These are phyloP conservation scores for Sceliomorpha sp. DNA, from an alignment of 2,888 invertebrate species.

Conservation along the genomic window DNA sequence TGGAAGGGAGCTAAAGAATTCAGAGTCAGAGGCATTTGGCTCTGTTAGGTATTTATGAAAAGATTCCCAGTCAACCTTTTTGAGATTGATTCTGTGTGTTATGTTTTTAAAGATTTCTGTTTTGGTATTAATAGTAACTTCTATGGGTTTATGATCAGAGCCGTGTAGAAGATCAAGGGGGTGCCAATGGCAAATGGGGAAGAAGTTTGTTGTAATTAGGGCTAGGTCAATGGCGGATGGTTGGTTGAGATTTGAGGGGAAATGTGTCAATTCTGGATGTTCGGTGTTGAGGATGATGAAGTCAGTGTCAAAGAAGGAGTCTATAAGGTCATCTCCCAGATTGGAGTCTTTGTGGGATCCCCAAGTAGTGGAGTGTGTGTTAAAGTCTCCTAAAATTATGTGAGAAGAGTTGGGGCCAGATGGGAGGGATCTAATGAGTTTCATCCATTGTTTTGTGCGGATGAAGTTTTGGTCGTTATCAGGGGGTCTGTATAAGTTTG, in stretches of 20 bases:
- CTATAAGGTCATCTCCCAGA: not conserved
- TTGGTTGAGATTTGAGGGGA: not conserved
- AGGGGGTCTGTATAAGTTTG: not conserved
- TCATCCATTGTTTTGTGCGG: not conserved
- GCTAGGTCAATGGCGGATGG: not conserved
- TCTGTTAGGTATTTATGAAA: not conserved
- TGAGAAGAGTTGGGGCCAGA: not conserved
- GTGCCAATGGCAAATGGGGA: not conserved
- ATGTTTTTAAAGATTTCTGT: not conserved
- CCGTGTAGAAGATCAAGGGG: not conserved
- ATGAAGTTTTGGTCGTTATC: not conserved
- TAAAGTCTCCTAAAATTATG: not conserved
- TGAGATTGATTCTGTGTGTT: not conserved
- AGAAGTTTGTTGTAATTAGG: not conserved
- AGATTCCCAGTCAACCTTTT: not conserved
- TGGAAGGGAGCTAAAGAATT: no score
- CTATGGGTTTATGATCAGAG: not conserved
- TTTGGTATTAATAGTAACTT: not conserved
- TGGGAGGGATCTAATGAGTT: not conserved
- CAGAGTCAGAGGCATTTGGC: not conserved
- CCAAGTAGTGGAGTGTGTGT: not conserved
- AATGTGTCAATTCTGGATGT: not conserved
- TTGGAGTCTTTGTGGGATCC: not conserved
- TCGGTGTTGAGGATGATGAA: not conserved
- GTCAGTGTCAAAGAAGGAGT: not conserved